phyloP scores from a whole-genome alignment of 2,797 vertebrate species.

The Acrossocheilus wenchowensis region DNA sequence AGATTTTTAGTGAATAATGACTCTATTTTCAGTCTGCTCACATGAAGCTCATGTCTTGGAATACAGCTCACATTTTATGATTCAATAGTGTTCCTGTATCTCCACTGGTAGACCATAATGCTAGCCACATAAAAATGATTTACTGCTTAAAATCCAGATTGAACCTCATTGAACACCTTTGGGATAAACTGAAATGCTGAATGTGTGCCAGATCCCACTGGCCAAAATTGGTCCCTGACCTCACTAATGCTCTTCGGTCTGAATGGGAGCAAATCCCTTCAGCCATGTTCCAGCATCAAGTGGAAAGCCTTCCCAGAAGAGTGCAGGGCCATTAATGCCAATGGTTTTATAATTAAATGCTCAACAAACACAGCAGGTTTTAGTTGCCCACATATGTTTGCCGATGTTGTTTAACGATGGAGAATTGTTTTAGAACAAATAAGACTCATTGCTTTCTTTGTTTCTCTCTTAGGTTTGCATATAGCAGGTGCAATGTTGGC shows the following conservation, averaged over 20 bases:
- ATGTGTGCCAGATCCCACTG: slow-evolving; percentile 29
- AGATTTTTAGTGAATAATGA: not conserved
- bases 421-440: not conserved
- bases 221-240: slow-evolving; percentile 29
- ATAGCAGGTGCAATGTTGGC: slow-evolving; percentile 83
- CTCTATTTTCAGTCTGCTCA: not conserved
- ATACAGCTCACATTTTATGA: not conserved
- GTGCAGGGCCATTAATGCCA: not conserved
- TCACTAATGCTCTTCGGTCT: slow-evolving; percentile 41
- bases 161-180: slow-evolving; percentile 22
- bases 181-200: slow-evolving; percentile 27
- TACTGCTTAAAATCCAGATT: not conserved
- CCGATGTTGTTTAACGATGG: not conserved
- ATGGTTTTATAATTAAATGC: slow-evolving; percentile 4
- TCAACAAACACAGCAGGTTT: not conserved
- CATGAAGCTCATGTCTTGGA: not conserved
- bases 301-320: slow-evolving; percentile 38
- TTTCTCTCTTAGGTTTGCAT: slow-evolving; percentile 78
- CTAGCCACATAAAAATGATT: not conserved
- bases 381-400: not conserved
- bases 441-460: not conserved
- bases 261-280: slow-evolving; percentile 44
- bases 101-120: not conserved
- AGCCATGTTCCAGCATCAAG: slow-evolving; percentile 44
- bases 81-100: not conserved